Evolutionary conservation across 2,888 invertebrate species (phyloP), one percentile per base, ranked within the genome.

Genomic region (Latrodectus hesperus): DNA sequence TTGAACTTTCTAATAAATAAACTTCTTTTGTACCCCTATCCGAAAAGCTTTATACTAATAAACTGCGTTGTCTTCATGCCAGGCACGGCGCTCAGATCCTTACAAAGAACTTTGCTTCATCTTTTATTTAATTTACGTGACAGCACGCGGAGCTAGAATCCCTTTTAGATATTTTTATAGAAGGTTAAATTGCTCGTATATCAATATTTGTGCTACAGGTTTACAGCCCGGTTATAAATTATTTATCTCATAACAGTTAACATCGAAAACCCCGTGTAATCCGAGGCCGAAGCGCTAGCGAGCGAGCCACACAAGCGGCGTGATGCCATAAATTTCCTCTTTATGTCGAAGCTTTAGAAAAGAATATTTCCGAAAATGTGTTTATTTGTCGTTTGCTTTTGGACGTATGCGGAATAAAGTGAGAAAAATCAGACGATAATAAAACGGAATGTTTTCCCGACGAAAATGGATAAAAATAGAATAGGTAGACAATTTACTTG

Each of bases 141-240:
- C 79, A 84, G 67, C 83, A 80, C 67, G 78, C 84, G 71, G 84
- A 72, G 79, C 75, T 64, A 67, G 84, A 84, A 84, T 84, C 84
- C 80, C 79, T 88, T 84, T 84, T 75, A 76, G 81, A 88, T 88
- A 88, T 88, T 88, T 88, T 88, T 88, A 88, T 88, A 84, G 88
- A 82, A 76, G 82, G 82, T 84, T 88, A 88, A 88, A 88, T 83
- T 84, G 88, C 84, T 84, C 88, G 76, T 88, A 84, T 88, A 88
- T 88, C 88, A 88, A 88, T 83, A 84, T 88, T 88, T 88, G 88
- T 80, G 82, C 88, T 88, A 84, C 88, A 88, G 88, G 88, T 88
- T 88, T 88, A 88, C 88, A 82, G 84, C 80, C 84, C 26, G 79
- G 88, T 88, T 88, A 82, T 88, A 88, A 88, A 88, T 88, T 88